Conservation (phyloP, 2,888 invertebrate species). For the Coenonympha glycerion region DNA sequence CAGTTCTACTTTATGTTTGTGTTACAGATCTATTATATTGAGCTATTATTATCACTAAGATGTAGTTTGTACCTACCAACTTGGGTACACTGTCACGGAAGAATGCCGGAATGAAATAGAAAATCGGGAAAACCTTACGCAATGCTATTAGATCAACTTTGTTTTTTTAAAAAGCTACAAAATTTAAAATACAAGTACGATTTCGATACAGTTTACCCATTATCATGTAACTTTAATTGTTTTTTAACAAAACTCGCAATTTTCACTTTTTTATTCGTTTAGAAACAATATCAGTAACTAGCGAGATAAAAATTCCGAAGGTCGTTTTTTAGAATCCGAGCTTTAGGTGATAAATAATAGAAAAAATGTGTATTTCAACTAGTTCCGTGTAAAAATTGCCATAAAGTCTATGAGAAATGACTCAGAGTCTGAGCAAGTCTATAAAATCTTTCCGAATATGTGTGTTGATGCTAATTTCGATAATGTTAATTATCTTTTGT, state of each 20-base stretch:
- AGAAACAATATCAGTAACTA: too few species aligned
- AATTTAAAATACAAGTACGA: too few species aligned
- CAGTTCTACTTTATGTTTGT: constrained; percentile 8
- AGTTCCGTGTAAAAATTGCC: background rate
- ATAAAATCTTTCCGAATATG: constrained; percentile 2
- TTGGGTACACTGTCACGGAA: constrained; percentile 32
- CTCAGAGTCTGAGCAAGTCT: background rate
- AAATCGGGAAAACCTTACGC: constrained; percentile 33
- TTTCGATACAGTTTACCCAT: too few species aligned
- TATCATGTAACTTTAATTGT: too few species aligned
- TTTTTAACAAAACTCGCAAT: too few species aligned
- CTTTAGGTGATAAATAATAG: too few species aligned
- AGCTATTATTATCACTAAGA: constrained; percentile 20
- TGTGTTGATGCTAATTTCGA: too few species aligned
- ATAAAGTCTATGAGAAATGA: constrained; percentile 1
- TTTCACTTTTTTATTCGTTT: too few species aligned
- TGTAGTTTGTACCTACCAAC: constrained; percentile 19
- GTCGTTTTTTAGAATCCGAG: too few species aligned
- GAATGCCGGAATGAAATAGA: constrained; percentile 46
- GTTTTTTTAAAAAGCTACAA: too few species aligned
- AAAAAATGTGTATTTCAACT: too few species aligned
- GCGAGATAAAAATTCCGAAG: too few species aligned
- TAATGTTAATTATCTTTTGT: background rate
- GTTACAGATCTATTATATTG: constrained; percentile 39
- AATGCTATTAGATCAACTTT: background rate